A percentile compares a stretch with the other conserved stretches of the same genome.
phyloP scores from a whole-genome alignment of 2,888 invertebrate species.

The Amphipoea oculea region DNA sequence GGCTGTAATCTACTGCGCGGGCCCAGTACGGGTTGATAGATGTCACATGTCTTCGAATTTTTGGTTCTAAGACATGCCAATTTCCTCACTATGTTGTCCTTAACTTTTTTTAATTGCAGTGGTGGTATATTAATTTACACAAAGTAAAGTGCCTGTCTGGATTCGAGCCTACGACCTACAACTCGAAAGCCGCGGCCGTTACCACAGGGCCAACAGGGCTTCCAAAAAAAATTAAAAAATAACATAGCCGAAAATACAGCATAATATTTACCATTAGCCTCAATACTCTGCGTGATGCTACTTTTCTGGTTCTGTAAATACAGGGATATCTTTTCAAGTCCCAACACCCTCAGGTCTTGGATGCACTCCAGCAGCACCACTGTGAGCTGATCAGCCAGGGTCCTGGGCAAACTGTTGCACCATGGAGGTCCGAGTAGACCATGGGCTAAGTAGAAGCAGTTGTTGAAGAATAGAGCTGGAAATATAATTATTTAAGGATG shows the following conservation, averaged over 20 bases:
- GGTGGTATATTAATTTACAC: too few relatives aligned
- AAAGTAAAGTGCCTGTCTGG: too few relatives aligned
- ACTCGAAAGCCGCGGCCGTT: too few relatives aligned
- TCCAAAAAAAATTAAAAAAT: neutral
- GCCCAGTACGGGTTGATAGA: too few relatives aligned
- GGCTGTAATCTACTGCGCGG: too few relatives aligned
- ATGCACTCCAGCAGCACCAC: conserved; percentile 82
- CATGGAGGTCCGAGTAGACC: conserved; percentile 88
- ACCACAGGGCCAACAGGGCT: too few relatives aligned
- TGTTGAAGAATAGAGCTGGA: conserved; percentile 89
- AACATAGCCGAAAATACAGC: neutral
- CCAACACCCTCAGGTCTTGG: conserved; percentile 85
- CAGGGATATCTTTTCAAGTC: conserved; percentile 85
- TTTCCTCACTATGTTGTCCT: too few relatives aligned
- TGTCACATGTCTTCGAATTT: too few relatives aligned
- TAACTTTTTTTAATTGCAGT: too few relatives aligned
- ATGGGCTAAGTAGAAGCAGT: conserved; percentile 88
- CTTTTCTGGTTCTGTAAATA: conserved; percentile 84
- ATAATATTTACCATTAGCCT: conserved; percentile 77
- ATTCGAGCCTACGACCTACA: too few relatives aligned
- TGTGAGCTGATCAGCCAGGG: conserved; percentile 78
- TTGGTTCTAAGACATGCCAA: too few relatives aligned
- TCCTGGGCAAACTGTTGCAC: conserved; percentile 77
- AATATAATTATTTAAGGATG: conserved; percentile 2
- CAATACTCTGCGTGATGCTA: conserved; percentile 80